A percentile compares a stretch with the other conserved stretches of the same genome.
Evolutionary conservation across 2,888 invertebrate species (phyloP).

Genomic region (Cantharis lateralis): DNA sequence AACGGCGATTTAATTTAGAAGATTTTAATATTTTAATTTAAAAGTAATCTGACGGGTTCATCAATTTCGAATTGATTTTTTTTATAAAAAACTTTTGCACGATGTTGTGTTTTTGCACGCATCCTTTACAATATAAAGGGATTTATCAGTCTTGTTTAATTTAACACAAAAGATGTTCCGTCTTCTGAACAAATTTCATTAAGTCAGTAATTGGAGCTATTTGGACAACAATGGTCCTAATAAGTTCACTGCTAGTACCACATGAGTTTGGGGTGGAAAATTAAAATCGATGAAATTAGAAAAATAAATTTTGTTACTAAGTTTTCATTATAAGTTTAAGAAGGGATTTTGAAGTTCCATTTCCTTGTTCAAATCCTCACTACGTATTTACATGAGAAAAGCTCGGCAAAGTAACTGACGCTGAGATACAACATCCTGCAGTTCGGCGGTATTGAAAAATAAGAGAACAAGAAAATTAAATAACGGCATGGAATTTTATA

Average conservation of each 20-base stretch:
- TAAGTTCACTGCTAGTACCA: neutral
- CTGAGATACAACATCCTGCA: slow-evolving; percentile 21
- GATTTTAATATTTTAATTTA: neutral
- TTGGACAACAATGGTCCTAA: neutral
- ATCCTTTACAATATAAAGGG: neutral
- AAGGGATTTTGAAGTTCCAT: slow-evolving; percentile 14
- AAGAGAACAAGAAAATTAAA: slow-evolving; percentile 11
- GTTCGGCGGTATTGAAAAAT: slow-evolving; percentile 12
- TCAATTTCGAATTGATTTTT: neutral
- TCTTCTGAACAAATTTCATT: neutral
- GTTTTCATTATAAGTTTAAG: neutral
- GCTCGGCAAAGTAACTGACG: slow-evolving; percentile 17
- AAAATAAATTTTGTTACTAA: neutral
- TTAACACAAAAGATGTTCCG: neutral
- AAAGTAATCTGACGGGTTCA: neutral
- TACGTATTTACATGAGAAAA: slow-evolving; percentile 27
- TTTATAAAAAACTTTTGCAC: neutral
- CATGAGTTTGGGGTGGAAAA: neutral
- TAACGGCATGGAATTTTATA: slow-evolving; percentile 7
- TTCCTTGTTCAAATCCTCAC: slow-evolving; percentile 22
- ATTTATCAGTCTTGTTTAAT: neutral
- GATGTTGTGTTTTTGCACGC: neutral
- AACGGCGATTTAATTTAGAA: neutral
- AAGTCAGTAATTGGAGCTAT: neutral
- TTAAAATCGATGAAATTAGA: neutral